A percentile compares a stretch with the other conserved stretches of the same genome.
These are phyloP conservation scores for Parnassius orleans DNA, from an alignment of 2,888 invertebrate genomes.

Conservation along the genomic window DNA sequence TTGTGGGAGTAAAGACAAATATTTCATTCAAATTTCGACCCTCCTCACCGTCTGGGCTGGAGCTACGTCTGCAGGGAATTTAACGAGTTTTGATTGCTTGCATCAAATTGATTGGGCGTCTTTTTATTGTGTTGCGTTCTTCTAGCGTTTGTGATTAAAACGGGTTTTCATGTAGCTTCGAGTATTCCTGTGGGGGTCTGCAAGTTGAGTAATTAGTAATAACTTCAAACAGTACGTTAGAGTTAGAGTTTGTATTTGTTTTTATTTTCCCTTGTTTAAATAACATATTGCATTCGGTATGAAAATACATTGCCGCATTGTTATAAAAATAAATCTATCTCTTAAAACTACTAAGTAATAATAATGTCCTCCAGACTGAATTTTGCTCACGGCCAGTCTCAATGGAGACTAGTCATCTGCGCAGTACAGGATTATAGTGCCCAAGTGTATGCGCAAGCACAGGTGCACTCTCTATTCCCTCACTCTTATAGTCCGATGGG, in stretches of 20 bases:
- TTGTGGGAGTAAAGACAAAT: constrained; percentile 4
- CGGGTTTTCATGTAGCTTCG: constrained; percentile 31
- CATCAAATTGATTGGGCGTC: constrained; percentile 42
- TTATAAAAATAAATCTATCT: too few species aligned
- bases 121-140: constrained; percentile 32
- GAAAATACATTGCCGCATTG: too few species aligned
- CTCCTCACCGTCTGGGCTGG: constrained; percentile 21
- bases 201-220: neutral
- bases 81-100: constrained; percentile 35
- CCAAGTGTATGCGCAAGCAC: too few species aligned
- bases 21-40: constrained; percentile 4
- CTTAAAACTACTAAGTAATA: too few species aligned
- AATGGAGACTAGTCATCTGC: too few species aligned
- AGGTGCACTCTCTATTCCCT: too few species aligned
- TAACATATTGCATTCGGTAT: too few species aligned
- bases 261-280: too few species aligned
- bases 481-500: too few species aligned
- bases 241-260: neutral
- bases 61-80: constrained; percentile 10
- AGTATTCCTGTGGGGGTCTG: neutral
- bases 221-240: neutral
- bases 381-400: too few species aligned
- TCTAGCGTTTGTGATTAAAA: constrained; percentile 7
- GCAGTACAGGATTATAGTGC: too few species aligned
- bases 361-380: too few species aligned